Conservation (phyloP, 1,140 invertebrate species). For the Acyrthosiphon pisum region DNA sequence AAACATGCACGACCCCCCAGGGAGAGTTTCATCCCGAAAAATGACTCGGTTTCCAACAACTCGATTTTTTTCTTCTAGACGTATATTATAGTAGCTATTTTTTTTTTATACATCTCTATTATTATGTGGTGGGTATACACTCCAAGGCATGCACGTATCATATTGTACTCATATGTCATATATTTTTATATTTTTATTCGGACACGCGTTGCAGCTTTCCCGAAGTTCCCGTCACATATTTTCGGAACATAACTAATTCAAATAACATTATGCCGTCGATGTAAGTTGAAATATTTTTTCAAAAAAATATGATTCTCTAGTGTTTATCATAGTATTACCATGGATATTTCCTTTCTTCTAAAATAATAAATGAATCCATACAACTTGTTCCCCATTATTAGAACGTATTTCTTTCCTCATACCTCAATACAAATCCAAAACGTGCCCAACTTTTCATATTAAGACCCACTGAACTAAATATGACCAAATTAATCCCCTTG, state of each 20-base stretch:
- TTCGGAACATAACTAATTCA: not conserved
- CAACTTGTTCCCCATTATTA: too few relatives aligned
- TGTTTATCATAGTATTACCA: not conserved
- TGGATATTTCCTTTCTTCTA: not conserved
- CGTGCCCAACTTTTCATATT: too few relatives aligned
- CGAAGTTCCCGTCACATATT: not conserved
- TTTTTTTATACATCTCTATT: constrained; percentile 14
- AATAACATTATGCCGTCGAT: not conserved
- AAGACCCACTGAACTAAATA: too few relatives aligned
- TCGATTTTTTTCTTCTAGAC: not conserved
- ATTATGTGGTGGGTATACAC: not conserved
- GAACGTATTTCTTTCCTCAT: too few relatives aligned
- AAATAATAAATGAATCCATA: too few relatives aligned
- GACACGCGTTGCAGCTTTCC: not conserved
- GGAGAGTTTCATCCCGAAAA: constrained; percentile 24
- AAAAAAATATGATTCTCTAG: too few relatives aligned
- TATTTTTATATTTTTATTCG: not conserved
- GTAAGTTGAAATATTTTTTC: not conserved
- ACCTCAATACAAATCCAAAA: too few relatives aligned
- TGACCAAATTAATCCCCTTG: too few relatives aligned
- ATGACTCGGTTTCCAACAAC: constrained; percentile 34
- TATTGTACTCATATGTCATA: not conserved
- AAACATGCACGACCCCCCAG: constrained; percentile 40
- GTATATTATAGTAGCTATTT: not conserved
- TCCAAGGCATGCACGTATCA: not conserved